Base-by-base conservation (phyloP, 2,888 invertebrate species). In the Alcis repandata region DNA sequence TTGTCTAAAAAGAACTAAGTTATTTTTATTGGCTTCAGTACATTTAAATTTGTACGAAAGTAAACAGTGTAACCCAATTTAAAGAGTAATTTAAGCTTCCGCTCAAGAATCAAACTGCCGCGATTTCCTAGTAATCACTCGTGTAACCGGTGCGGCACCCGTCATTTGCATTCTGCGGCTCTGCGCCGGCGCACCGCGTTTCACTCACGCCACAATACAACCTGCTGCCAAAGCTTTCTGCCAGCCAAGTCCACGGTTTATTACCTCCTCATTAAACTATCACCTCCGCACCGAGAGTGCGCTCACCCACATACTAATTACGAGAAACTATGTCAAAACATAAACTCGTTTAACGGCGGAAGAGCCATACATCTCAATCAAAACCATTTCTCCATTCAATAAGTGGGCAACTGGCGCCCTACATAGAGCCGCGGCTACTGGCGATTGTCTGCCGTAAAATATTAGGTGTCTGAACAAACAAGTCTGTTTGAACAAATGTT, bases 401-500 rank as follows among this genome's bases (percentile, higher is more conserved):
- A 75, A 75, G 73, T 79, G 73, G 62, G 63, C 64, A 68, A 72
- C 70, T 75, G 71, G 69, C 70, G 76, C 70, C 73, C 77, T 57
- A 78, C 67, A 76, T 72, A 69, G 59, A 69, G 66, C 61, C 60
- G 65, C 69, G 66, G 70, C 74, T 64, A 72, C 70, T 72, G 72
- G 65, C 64, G 74, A 74, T 76, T 76, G 71, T 78, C 68, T 74
- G 67, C 69, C 69, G 69, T 79, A 71, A 79, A 78, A 79, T 80
- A 81, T 81, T 77, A 73, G 75, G 69, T 71, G 64, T 71, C 66
- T 69, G 72, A 68, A 74, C 71, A 78, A 75, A 73, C 75, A 72
- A 76, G 75, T 75, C 75, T 82, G 78, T 83, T 84, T 82, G 77
- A 68, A 78, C 83, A 84, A 84, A 81, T 86, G 83, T 74, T 78